Percentiles rank a stretch among this genome's conserved stretches.
Evolutionary conservation across 2,888 invertebrate genomes (phyloP).

Genomic region (Troglohyphantes excavatus): DNA sequence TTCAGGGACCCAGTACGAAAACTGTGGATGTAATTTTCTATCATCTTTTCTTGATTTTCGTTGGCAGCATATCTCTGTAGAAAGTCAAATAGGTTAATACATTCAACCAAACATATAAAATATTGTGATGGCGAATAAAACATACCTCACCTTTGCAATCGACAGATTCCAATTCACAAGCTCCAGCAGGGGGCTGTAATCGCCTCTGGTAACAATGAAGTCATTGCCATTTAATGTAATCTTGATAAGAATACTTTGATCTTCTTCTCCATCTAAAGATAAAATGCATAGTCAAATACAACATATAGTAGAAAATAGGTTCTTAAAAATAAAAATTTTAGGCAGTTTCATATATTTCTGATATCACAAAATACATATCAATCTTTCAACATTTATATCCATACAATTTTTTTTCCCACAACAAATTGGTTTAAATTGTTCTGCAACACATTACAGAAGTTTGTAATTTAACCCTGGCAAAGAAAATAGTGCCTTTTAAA

Average conservation of each 20-base stretch:
- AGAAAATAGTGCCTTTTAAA: too few relatives aligned
- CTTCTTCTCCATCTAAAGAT: constrained; percentile 80
- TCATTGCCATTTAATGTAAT: constrained; percentile 87
- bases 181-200: constrained; percentile 89
- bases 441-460: too few relatives aligned
- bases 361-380: too few relatives aligned
- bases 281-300: not conserved
- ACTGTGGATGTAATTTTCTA: constrained; percentile 91
- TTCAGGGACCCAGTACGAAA: constrained; percentile 91
- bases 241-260: constrained; percentile 80
- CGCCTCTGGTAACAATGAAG: constrained; percentile 89
- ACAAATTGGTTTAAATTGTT: too few relatives aligned
- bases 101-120: too few relatives aligned
- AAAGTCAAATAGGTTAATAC: not conserved
- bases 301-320: not conserved
- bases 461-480: too few relatives aligned
- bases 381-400: too few relatives aligned
- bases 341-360: too few relatives aligned
- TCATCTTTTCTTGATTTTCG: constrained; percentile 90
- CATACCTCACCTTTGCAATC: constrained; percentile 86
- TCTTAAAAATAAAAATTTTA: too few relatives aligned
- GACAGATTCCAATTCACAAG: constrained; percentile 87
- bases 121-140: too few relatives aligned
- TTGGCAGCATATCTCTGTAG: constrained; percentile 87
- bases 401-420: too few relatives aligned